A percentile compares a stretch with the other conserved stretches of the same genome.
phyloP scores from a whole-genome alignment of 1,140 invertebrate genomes.

The Lepidurus packardi region DNA sequence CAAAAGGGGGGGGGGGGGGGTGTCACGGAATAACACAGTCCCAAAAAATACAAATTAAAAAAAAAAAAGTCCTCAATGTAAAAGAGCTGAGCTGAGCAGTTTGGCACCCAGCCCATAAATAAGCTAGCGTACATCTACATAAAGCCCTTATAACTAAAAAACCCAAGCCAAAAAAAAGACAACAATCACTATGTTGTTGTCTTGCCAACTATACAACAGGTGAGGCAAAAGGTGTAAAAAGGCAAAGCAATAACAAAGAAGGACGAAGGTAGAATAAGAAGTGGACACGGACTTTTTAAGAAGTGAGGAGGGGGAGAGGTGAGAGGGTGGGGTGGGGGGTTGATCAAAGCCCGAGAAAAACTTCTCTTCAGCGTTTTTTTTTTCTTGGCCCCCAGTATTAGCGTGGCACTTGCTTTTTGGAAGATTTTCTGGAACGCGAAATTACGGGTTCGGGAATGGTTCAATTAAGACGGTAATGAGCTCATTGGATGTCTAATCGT shows the following conservation, averaged over 20 bases:
- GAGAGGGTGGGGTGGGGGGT: background rate
- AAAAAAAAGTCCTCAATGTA: background rate
- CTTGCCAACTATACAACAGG: slow-evolving; percentile 13
- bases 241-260: slow-evolving; percentile 8
- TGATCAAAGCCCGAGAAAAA: background rate
- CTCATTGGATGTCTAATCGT: background rate
- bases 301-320: background rate
- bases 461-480: slow-evolving; percentile 2
- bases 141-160: background rate
- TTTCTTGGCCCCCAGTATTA: background rate
- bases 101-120: slow-evolving; percentile 18
- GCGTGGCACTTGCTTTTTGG: too few species aligned
- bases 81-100: background rate
- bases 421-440: too few species aligned
- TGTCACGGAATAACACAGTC: too few species aligned
- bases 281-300: background rate
- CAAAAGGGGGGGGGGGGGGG: background rate
- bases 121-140: slow-evolving; percentile 8
- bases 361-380: background rate
- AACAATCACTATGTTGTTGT: slow-evolving; percentile 16
- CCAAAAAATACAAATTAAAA: background rate
- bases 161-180: background rate
- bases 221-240: slow-evolving; percentile 22
- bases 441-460: background rate
- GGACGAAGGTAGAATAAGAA: slow-evolving; percentile 1